These are phyloP conservation scores for Cephus pulcher DNA, from an alignment of 2,888 invertebrate genomes.

Conservation along the genomic window DNA sequence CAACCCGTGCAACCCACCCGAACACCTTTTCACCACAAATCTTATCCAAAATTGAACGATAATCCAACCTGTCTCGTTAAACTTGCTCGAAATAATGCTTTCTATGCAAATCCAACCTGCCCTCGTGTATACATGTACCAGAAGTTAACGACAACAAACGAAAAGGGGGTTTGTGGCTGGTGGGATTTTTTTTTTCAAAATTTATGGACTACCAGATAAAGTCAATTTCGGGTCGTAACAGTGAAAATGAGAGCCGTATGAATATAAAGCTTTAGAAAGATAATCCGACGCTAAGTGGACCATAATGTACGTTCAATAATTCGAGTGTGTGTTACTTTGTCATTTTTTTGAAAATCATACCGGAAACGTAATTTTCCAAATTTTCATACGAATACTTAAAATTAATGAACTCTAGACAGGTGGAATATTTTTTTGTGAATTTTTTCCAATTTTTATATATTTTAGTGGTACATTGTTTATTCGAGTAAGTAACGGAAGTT, in stretches of 20 bases:
- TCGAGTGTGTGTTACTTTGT: neutral
- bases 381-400: neutral
- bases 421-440: no score
- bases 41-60: constrained; percentile 9
- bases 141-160: neutral
- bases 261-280: neutral
- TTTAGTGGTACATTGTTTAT: no score
- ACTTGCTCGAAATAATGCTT: constrained; percentile 6
- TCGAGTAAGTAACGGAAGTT: no score
- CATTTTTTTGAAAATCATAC: neutral
- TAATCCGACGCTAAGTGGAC: neutral
- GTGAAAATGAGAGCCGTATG: neutral
- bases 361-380: neutral
- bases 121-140: neutral
- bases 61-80: constrained; percentile 6
- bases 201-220: neutral
- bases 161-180: neutral
- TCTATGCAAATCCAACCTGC: neutral
- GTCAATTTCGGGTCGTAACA: neutral
- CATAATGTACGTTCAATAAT: neutral
- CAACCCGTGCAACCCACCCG: constrained; percentile 9
- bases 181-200: neutral
- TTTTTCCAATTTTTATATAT: no score
- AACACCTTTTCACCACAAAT: constrained; percentile 6
- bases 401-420: no score